Evolutionary conservation across 23 tunicate species (phyloP), one percentile per base, ranked within the genome.

Genomic region (Styela clava): DNA sequence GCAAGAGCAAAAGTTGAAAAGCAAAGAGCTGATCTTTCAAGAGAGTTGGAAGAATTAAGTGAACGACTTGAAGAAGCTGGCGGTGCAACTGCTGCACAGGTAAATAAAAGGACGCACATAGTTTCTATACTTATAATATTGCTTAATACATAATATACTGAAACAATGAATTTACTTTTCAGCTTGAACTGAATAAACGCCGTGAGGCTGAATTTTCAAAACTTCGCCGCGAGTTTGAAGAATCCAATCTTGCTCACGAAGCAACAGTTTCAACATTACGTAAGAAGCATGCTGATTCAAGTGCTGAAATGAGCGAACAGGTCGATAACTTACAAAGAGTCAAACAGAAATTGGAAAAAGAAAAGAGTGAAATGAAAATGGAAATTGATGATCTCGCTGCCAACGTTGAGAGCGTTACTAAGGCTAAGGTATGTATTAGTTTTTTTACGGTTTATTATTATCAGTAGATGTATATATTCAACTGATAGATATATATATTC

Each of bases 21-120:
- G 26, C 82, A 74, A 34, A 29, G 82, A 25, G 65, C 82, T 51
- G 86, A 83, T 61, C 70, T 83, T 22, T 83, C 86, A 22, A 67
- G 86, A 31, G 86, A 83, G 68, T 33, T 83, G 31, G 86, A 83
- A 61, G 86, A 83, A 77, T 83, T 83, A 24, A 44, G 83, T 52
- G 86, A 83, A 35, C 83, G 86, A 51, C 86, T 83, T 25, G 86
- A 83, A 3, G 86, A 83, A 83, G 86, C 86, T 12, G 86, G 86
- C 23, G 86, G 86, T 19, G 72, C 69, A 1, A 83, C 86, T 77
- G 86, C 82, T 24, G 86, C 86, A 7, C 86, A 83, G 81, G 81
- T 76, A 37, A 44, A 36, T 44, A 44, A 12, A 7, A 44, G 9
- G 56, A n/a, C n/a, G 56, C 7, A 44, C 56, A 12, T 44, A 12